Percentiles rank a stretch among this genome's conserved stretches.
These are phyloP conservation scores for Cantharis nigra DNA, from an alignment of 2,888 invertebrate genomes.

Conservation along the genomic window DNA sequence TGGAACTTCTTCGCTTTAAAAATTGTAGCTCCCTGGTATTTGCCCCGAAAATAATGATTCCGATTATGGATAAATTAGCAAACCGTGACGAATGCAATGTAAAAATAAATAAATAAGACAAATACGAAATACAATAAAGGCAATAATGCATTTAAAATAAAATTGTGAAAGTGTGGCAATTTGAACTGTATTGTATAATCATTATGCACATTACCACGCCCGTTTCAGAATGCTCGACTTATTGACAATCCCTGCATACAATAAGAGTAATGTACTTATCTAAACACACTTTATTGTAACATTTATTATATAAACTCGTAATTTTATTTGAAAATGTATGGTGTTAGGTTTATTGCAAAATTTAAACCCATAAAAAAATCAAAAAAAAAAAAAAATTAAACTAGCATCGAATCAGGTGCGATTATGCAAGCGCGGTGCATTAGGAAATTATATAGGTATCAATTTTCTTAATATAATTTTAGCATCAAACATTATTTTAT, in stretches of 20 bases:
- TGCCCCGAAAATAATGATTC: background rate
- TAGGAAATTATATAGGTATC: background rate
- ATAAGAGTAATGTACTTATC: conserved; percentile 18
- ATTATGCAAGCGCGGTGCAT: background rate
- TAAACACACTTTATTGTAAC: background rate
- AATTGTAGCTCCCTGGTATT: no score
- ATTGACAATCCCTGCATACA: conserved; percentile 17
- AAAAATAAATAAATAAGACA: background rate
- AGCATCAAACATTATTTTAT: background rate
- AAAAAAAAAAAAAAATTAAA: background rate
- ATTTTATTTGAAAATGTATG: background rate
- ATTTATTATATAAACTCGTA: conserved; percentile 1
- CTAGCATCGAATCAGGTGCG: background rate
- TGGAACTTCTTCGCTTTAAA: no score
- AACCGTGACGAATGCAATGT: background rate
- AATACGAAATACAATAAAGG: background rate
- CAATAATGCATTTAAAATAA: background rate
- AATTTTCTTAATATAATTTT: background rate
- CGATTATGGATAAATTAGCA: background rate
- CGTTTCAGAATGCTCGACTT: conserved; percentile 20
- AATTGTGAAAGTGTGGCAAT: background rate
- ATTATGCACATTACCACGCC: conserved; percentile 19
- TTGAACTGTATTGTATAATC: conserved; percentile 18
- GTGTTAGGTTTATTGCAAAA: background rate
- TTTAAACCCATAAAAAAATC: background rate